Percentiles rank a stretch among this genome's conserved stretches.
Conservation (phyloP, 2,113 vertebrate species). For the Austrofundulus limnaeus region DNA sequence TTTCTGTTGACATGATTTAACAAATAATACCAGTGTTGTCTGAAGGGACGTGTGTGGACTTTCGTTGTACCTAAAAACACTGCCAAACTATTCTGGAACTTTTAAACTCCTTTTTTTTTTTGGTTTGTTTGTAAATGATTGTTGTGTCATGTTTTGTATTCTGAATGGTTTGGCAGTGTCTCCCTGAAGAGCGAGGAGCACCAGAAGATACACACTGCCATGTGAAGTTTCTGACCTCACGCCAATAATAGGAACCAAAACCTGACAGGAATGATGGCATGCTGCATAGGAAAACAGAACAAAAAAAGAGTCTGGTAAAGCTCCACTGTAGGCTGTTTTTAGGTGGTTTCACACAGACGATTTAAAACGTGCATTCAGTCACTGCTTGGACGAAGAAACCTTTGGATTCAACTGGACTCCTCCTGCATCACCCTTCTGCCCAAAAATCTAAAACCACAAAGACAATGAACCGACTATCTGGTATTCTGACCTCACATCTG, state of each 20-base stretch:
- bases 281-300: constrained; percentile 11
- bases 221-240: constrained; percentile 17
- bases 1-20: constrained; percentile 23
- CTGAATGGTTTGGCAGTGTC: constrained; percentile 61
- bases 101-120: too few relatives aligned
- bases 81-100: constrained; percentile 54
- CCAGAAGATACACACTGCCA: constrained; percentile 29
- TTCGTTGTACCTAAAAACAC: constrained; percentile 35
- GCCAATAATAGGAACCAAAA: constrained; percentile 16
- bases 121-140: constrained; percentile 15
- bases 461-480: background rate
- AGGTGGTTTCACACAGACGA: too few relatives aligned
- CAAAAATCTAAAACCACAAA: constrained; percentile 21
- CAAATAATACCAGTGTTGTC: background rate
- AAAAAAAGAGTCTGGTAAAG: constrained; percentile 6
- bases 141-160: constrained; percentile 15
- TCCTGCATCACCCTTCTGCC: background rate
- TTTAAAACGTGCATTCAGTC: constrained; percentile 12
- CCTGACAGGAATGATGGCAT: constrained; percentile 23
- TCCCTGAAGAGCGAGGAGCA: constrained; percentile 30
- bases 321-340: background rate
- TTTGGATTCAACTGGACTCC: constrained; percentile 18
- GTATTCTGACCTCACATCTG: background rate
- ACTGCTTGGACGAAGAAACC: constrained; percentile 28
- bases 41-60: constrained; percentile 51